Base-by-base conservation (phyloP, 2,797 vertebrate species). In the Diceros bicornis region DNA sequence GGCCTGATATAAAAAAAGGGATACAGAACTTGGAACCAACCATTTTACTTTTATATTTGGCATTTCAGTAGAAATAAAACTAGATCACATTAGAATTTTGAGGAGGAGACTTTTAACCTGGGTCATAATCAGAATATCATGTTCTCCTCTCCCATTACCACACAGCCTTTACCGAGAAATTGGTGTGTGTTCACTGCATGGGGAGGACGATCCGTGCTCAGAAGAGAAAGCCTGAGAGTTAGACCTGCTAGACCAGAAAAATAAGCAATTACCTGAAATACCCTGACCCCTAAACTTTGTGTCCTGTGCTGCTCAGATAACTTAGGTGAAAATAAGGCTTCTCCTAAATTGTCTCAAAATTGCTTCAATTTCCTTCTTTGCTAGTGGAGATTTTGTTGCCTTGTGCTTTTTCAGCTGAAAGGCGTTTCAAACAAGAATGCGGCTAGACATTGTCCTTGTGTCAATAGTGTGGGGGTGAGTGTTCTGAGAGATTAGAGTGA, bases 231-330 rank as follows among this genome's bases (percentile, higher is more conserved):
- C 9, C 64, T 69, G 61, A 23, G 37, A 52, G 47, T 93, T 81
- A 89, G 97, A 68, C 61, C 79, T 64, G 9, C 85, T 72, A 37
- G 44, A 61, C 47, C 34, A 91, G 88, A 50, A 96, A 98, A 97
- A 89, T 66, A 91, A 96, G 75, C 79, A 87, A 85, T 96, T 97
- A 91, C 91, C 78, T 95, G 82, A 95, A 97, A 93, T 96, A 57
- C 57, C 79, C 47, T 68, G 66, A 87, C 47, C 29, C 57, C 55
- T 87, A 59, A 86, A 97, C 95, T 94, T 95, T 94, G 85, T 85
- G 89, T 62, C 44, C 59, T 94, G 13, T 0, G 12, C 17, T 37
- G 55, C 34, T 91, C 69, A 87, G 75, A 81, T 95, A 93, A 97
- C 68, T 77, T 68, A 87, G 44, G 66, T 90, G n/a, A 89, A 96